Conservation (phyloP, 2,888 invertebrate genomes). For the Macaria liturata region DNA sequence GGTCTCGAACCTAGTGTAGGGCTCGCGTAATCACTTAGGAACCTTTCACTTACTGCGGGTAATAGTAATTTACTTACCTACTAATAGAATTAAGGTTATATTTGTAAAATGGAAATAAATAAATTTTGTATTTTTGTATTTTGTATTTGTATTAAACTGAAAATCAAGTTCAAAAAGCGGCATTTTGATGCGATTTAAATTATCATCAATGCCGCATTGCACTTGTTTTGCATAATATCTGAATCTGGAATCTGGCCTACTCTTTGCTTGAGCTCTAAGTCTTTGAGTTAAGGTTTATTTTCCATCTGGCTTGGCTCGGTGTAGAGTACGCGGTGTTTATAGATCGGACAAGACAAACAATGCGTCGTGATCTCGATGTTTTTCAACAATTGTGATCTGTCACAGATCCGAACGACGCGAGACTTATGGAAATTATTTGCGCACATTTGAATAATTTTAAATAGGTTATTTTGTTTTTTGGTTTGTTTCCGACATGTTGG, state of each 20-base stretch:
- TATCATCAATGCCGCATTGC: constrained; percentile 10
- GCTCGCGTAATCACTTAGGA: too few relatives aligned
- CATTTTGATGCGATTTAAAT: constrained; percentile 5
- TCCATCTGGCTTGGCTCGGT: constrained; percentile 4
- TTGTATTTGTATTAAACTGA: too few relatives aligned
- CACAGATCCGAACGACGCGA: constrained; percentile 7
- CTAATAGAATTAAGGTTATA: too few relatives aligned
- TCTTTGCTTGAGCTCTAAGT: constrained; percentile 4
- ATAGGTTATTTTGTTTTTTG: background rate
- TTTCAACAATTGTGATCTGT: constrained; percentile 43
- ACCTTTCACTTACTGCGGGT: too few relatives aligned
- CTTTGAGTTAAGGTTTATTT: constrained; percentile 21
- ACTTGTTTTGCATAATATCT: constrained; percentile 24
- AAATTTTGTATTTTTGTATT: too few relatives aligned
- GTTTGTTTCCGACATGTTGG: background rate
- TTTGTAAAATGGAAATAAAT: too few relatives aligned
- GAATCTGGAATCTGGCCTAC: constrained; percentile 11
- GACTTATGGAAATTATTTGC: constrained; percentile 17
- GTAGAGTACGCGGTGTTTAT: constrained; percentile 52
- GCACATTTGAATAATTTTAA: constrained; percentile 10
- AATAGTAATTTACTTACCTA: too few relatives aligned
- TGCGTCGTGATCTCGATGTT: constrained; percentile 45
- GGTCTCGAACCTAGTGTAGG: too few relatives aligned
- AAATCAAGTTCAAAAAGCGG: background rate
- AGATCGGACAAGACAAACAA: constrained; percentile 65